phyloP scores from a whole-genome alignment of 2,113 vertebrate species.

The Phaetusa simplex region DNA sequence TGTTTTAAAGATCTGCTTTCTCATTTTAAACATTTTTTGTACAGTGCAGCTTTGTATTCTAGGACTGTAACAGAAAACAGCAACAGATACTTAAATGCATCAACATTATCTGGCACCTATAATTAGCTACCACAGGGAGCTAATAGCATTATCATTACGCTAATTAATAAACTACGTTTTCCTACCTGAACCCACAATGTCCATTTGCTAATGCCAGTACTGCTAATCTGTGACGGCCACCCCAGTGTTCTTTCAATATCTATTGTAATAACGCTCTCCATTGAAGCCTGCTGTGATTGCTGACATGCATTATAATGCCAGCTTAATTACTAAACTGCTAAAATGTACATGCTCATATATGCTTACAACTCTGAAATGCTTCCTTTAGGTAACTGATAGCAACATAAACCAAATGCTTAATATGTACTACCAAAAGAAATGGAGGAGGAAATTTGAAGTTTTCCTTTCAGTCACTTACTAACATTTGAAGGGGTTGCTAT shows the following conservation, averaged over 20 bases:
- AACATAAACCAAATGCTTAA: neutral
- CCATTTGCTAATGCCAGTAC: neutral
- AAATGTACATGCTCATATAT: neutral
- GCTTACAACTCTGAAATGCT: neutral
- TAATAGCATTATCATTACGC: neutral
- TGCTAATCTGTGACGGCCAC: neutral
- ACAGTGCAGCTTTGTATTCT: neutral
- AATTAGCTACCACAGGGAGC: neutral
- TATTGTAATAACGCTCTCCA: neutral
- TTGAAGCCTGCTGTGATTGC: neutral
- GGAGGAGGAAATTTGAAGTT: neutral
- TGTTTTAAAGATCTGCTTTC: neutral
- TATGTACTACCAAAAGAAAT: neutral
- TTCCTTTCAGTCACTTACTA: neutral
- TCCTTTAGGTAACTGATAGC: neutral
- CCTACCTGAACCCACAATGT: neutral
- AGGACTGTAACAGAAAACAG: neutral
- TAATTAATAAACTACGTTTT: conserved; percentile 11
- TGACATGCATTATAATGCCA: neutral
- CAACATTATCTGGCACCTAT: neutral
- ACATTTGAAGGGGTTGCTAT: neutral
- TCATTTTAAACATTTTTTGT: neutral
- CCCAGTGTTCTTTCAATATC: neutral
- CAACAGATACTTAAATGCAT: neutral
- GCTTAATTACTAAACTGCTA: neutral